Evolutionary conservation across 1,140 invertebrate genomes (phyloP), one percentile per base, ranked within the genome.

Genomic region (Scaptodrosophila lebanonensis): DNA sequence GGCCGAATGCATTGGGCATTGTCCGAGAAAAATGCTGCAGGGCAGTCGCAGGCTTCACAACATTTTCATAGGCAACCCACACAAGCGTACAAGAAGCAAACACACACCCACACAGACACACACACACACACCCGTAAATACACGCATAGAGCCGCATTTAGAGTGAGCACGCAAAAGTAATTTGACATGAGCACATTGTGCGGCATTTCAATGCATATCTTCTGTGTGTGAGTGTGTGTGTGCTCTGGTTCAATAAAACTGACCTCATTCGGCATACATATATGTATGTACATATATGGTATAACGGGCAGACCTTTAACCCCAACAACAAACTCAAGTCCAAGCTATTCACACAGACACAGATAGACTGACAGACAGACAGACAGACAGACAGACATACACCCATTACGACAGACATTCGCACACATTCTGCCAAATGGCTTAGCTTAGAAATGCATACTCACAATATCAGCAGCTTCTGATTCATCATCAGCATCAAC

Each of bases 391-490:
- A n/a, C n/a, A n/a, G n/a, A n/a, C n/a, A n/a, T n/a, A n/a, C n/a
- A n/a, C n/a, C n/a, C n/a, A n/a, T n/a, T n/a, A n/a, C n/a, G n/a
- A n/a, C 7, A 17, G 5, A 29, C 18, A 13, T 11, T 1, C 2
- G n/a, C 9, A 7, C 9, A 35, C 13, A 25, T 22, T 9, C 15
- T 9, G 16, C 17, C 32, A 48, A 32, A 49, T 58, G 45, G 39
- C 40, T 30, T 12, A 25, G 42, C 5, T 52, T 50, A 12, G n/a
- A 58, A 32, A 32, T 49, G 29, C 27, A 27, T 69, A 84, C 82
- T 84, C 59, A 84, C 82, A 63, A 84, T 83, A 68, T 84, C 77
- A 43, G 66, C 73, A 45, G 59, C 77, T 35, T 77, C 72, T 53
- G 60, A 68, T 42, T 66, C 72, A 50, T 62, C 77, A 33, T 53